Evolutionary conservation across 2,888 invertebrate species (phyloP).

Genomic region (Perizoma flavofasciatum): DNA sequence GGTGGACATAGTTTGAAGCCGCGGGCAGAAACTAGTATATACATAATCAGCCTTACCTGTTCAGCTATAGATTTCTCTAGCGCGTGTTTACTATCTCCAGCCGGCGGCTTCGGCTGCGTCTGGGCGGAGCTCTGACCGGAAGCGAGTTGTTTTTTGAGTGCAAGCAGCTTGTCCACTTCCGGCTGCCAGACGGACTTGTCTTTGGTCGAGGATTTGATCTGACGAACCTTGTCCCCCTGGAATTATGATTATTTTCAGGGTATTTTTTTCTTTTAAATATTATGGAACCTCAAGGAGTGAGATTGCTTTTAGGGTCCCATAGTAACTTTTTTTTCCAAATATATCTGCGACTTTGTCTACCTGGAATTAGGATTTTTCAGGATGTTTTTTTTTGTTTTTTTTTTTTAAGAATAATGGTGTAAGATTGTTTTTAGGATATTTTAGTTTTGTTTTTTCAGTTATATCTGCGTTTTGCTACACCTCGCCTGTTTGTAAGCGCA

Average conservation of each 20-base stretch:
- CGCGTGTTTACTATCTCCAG: constrained; percentile 44
- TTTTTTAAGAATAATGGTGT: no score
- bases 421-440: no score
- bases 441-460: no score
- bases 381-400: no score
- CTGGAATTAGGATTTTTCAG: constrained; percentile 64
- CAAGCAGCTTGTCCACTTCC: constrained; percentile 88
- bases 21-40: no score
- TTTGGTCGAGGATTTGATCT: constrained; percentile 89
- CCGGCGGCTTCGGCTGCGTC: constrained; percentile 21
- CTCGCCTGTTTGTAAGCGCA: no score
- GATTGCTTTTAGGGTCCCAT: no score
- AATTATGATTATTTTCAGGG: constrained; percentile 27
- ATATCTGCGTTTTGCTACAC: no score
- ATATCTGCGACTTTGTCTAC: constrained; percentile 91
- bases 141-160: constrained; percentile 89
- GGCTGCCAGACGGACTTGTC: constrained; percentile 91
- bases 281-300: no score
- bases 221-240: constrained; percentile 89
- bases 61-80: constrained; percentile 85
- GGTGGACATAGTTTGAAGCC: no score
- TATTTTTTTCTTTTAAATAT: no score
- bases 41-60: constrained; percentile 65
- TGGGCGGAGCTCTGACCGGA: constrained; percentile 39
- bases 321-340: no score